Percentiles rank a stretch among this genome's conserved stretches.
These are phyloP conservation scores for Amblyraja radiata DNA, from an alignment of 2,797 vertebrate genomes.

Conservation along the genomic window DNA sequence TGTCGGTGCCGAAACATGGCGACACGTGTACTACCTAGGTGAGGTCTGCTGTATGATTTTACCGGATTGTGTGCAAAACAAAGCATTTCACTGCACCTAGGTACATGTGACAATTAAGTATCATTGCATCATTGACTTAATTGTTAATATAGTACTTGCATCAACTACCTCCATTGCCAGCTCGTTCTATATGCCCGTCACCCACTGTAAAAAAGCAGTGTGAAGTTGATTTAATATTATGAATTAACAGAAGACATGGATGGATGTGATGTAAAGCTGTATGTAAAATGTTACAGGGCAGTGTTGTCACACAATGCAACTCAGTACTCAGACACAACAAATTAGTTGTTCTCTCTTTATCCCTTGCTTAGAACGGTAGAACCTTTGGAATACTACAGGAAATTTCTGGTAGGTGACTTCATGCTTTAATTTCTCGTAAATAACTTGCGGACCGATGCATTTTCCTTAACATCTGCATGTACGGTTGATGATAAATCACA, in stretches of 20 bases:
- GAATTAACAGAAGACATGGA: not conserved
- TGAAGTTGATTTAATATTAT: not conserved
- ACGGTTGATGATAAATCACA: not conserved
- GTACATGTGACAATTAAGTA: too few species aligned
- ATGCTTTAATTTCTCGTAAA: not conserved
- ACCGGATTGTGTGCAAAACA: too few species aligned
- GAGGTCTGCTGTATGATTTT: too few species aligned
- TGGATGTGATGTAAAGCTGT: not conserved
- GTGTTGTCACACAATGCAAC: not conserved
- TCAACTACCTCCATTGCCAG: too few species aligned
- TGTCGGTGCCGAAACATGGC: too few species aligned
- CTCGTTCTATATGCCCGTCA: too few species aligned
- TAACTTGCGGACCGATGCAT: not conserved
- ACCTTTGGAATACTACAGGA: conserved; percentile 87
- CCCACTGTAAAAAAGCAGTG: too few species aligned
- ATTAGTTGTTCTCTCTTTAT: not conserved
- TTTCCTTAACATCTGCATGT: not conserved
- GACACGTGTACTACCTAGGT: too few species aligned
- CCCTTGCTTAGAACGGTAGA: conserved; percentile 72
- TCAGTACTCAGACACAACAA: not conserved
- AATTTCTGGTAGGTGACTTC: conserved; percentile 77
- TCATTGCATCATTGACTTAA: too few species aligned
- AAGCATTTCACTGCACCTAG: too few species aligned
- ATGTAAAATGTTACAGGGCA: not conserved
- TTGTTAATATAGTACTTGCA: too few species aligned